phyloP scores from a whole-genome alignment of 1,140 invertebrate genomes.

The Camponotus floridanus region DNA sequence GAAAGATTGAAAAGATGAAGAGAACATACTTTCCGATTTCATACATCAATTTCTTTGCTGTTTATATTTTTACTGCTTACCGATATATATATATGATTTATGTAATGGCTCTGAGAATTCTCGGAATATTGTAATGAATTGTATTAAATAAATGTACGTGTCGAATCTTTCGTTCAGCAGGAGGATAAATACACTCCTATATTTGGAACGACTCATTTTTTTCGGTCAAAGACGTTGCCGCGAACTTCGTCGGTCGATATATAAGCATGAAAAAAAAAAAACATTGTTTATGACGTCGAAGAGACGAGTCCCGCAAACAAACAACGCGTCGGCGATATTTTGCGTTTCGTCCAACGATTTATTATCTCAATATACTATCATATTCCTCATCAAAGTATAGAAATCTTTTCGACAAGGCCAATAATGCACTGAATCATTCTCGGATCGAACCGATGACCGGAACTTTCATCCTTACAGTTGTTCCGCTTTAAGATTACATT shows the following conservation, averaged over 20 bases:
- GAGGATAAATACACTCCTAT: slow-evolving; percentile 1
- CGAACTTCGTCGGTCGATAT: slow-evolving; percentile 22
- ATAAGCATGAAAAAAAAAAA: neutral
- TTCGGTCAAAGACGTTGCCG: slow-evolving; percentile 30
- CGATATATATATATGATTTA: neutral
- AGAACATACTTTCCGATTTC: neutral
- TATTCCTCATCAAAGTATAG: neutral
- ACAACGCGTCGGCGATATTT: slow-evolving; percentile 8
- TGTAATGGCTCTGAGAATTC: neutral
- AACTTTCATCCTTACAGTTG: slow-evolving; percentile 12
- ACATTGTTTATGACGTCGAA: slow-evolving; percentile 21
- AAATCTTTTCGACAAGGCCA: neutral
- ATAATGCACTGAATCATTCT: neutral
- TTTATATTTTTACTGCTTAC: neutral
- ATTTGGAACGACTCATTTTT: slow-evolving; percentile 38
- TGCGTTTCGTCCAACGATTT: neutral
- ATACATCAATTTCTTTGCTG: neutral
- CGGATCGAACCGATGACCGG: neutral
- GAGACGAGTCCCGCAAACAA: slow-evolving; percentile 34
- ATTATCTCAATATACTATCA: slow-evolving; percentile 5
- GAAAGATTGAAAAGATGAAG: neutral
- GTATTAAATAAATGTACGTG: neutral
- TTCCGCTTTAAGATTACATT: slow-evolving; percentile 41
- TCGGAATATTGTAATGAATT: neutral
- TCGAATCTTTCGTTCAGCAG: neutral